Evolutionary conservation across 2,888 invertebrate genomes (phyloP), one percentile per base, ranked within the genome.

Genomic region (Drosophila quinaria): DNA sequence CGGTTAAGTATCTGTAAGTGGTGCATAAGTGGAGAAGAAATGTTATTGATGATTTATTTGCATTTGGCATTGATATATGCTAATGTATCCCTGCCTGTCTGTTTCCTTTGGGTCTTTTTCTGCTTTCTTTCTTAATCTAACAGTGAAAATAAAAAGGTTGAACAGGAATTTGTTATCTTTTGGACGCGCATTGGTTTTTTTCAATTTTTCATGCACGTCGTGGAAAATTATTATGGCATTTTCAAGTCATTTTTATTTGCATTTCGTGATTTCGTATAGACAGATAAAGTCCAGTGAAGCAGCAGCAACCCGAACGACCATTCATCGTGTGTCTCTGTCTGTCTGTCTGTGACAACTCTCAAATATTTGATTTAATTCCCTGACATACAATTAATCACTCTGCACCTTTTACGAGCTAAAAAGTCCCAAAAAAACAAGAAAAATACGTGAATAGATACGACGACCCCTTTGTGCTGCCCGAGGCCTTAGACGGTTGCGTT

Each of bases 61-160:
- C 87, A 87, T 90, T 86, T 88, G 90, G 87, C 87, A 87, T 86
- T 87, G 87, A 87, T 87, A 87, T 87, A 87, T 87, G 87, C 87
- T 87, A 90, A 87, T 87, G 87, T 88, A 80, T 64, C 37, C 37
- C 35, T 37, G 35, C 42, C 73, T 42, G 5, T 39, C 31, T 19
- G 19, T 39, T 29, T 39, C 41, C 33, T 29, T 19, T 42, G 19
- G 50, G 31, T 51, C 29, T 33, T 19, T 33, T 15, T 50, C 50
- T 65, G 66, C 58, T 58, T 58, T 49, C 73, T 51, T 68, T 42
- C 50, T 41, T 60, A 49, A 50, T 64, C 56, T 15, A 64, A 39
- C 41, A 37, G 25, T 25, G 37, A 37, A 63, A 73, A n/a, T 37
- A 25, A 15, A 51, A 25, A 25, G 25, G 39, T 39, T 25, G 6